Base-by-base conservation (phyloP, 1,140 invertebrate species). In the Diorhabda elongata region DNA sequence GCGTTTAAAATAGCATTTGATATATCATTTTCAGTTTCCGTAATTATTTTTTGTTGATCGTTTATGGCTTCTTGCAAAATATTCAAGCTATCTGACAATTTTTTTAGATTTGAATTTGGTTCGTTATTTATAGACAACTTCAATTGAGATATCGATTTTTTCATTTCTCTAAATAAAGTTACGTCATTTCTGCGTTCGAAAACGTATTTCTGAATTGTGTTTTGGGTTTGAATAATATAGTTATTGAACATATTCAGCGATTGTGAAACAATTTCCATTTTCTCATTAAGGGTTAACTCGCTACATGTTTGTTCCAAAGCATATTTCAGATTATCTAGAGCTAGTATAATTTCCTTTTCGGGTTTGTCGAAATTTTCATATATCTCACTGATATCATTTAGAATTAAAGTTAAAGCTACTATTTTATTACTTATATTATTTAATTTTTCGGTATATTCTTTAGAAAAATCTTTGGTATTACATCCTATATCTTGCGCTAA, bases 201-300 rank as follows among this genome's bases (percentile, higher is more conserved):
- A 26, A 45, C 56, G 61, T 11, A 58, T 7, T 69, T 60, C 68
- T 4, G 61, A 7, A 71, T 52, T 3, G 64, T 41, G 45, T 69
- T 60, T n/a, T 43, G 58, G 41, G 66, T 8, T 5, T 11, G 42
- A 42, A 66, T 41, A 6, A 72, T 7, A 43, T 47, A 56, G n/a
- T 5, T 5, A 3, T 5, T 45, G 44, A 70, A 72, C 7, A 72
- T 4, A 44, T 4, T 56, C 3, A 71, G 42, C 42, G 73, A 68
- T 59, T 74, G 73, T n/a, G 47, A 70, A 7, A 74, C 26, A 47
- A 74, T 65, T 57, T 74, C 73, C 71, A 74, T 72, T 68, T 74
- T 74, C 60, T 74, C 73, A 45, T 74, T 72, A 11, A 74, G 56
- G n/a, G 64, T 64, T 4, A 69, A 56, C 5, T 4, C 58, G 7